Evolutionary conservation across 2,113 vertebrate genomes (phyloP).

Genomic region (Myotis davidii): DNA sequence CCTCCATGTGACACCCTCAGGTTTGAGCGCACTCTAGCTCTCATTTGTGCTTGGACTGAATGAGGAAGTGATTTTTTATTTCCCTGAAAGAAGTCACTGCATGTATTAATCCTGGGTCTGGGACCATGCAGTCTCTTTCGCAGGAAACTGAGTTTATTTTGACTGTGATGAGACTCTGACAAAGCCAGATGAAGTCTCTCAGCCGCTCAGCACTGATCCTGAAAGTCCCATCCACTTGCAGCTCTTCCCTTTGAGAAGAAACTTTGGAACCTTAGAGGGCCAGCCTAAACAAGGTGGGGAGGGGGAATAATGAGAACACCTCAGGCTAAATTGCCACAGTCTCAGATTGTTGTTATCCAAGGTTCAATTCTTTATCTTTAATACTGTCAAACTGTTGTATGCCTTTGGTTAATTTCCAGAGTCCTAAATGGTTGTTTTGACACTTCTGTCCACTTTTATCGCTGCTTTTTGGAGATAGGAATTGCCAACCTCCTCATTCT

Average conservation of each 20-base stretch:
- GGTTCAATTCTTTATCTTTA: neutral
- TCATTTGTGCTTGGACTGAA: neutral
- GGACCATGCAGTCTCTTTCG: constrained; percentile 31
- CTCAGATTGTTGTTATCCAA: neutral
- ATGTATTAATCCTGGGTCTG: neutral
- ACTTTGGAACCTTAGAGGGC: constrained; percentile 67
- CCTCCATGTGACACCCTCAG: neutral
- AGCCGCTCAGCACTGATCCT: constrained; percentile 65
- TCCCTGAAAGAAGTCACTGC: neutral
- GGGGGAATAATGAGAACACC: neutral
- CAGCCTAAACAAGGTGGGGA: constrained; percentile 55
- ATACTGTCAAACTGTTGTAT: neutral
- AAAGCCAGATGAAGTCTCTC: constrained; percentile 78
- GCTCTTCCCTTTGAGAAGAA: constrained; percentile 68
- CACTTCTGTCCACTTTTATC: neutral
- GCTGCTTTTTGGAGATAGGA: neutral
- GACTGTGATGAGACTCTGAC: constrained; percentile 76
- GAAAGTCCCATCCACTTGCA: constrained; percentile 65
- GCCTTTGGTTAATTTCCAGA: neutral
- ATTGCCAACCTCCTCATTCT: neutral
- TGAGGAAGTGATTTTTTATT: neutral
- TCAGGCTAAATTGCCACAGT: neutral
- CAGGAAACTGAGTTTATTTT: constrained; percentile 79
- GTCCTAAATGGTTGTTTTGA: neutral
- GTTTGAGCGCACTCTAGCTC: neutral